Evolutionary conservation across 1,140 invertebrate genomes (phyloP).

Genomic region (Eciton burchellii): DNA sequence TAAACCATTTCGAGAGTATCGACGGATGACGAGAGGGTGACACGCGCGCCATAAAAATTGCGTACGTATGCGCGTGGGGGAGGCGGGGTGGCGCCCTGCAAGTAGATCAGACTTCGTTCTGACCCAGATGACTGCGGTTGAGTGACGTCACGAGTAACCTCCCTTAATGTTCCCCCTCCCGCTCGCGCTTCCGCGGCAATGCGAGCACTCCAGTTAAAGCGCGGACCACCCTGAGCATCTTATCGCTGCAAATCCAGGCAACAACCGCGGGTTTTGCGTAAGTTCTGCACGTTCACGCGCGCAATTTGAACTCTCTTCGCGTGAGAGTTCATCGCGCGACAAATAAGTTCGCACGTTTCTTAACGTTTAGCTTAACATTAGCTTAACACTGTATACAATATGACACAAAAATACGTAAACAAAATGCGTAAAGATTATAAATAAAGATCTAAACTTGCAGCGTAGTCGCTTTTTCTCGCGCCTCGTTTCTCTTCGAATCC

Average conservation of each 20-base stretch:
- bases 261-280: too few relatives aligned
- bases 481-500: neutral
- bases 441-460: too few relatives aligned
- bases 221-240: constrained; percentile 27
- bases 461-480: neutral
- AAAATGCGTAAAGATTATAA: too few relatives aligned
- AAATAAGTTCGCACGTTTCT: too few relatives aligned
- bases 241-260: too few relatives aligned
- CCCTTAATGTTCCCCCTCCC: constrained; percentile 61
- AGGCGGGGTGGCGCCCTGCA: constrained; percentile 49
- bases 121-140: constrained; percentile 81
- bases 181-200: constrained; percentile 10
- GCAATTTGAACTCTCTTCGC: too few relatives aligned
- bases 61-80: constrained; percentile 34
- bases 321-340: too few relatives aligned
- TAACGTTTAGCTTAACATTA: too few relatives aligned
- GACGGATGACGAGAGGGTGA: neutral
- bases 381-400: too few relatives aligned
- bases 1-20: constrained; percentile 55
- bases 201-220: constrained; percentile 23
- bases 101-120: constrained; percentile 81
- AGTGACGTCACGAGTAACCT: constrained; percentile 79
- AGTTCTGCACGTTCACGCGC: too few relatives aligned
- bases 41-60: constrained; percentile 41
- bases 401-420: too few relatives aligned